phyloP scores from a whole-genome alignment of 2,888 invertebrate species.

The Pseudococcus longispinus region DNA sequence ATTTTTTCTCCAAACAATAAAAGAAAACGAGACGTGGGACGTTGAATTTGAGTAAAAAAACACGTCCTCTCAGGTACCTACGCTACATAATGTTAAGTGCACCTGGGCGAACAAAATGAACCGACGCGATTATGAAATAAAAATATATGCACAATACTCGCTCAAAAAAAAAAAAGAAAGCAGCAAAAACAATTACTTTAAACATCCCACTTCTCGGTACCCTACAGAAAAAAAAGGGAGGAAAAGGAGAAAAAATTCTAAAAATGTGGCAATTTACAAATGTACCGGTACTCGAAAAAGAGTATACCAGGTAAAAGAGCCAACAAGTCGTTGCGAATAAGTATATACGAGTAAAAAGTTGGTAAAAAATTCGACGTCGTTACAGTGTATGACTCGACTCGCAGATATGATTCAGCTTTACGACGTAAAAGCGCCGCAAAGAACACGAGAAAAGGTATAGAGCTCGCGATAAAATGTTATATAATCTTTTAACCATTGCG shows the following conservation, averaged over 20 bases:
- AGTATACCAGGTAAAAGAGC: neutral
- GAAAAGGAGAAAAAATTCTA: neutral
- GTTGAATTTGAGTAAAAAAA: no score
- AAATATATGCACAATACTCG: neutral
- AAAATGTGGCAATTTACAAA: slow-evolving; percentile 24
- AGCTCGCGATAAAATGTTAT: neutral
- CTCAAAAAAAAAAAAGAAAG: neutral
- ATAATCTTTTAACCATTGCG: slow-evolving; percentile 9
- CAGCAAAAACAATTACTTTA: slow-evolving; percentile 4
- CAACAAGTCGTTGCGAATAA: neutral
- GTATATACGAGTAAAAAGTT: neutral
- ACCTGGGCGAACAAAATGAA: neutral
- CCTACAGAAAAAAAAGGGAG: neutral
- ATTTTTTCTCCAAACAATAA: no score
- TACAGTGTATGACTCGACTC: neutral
- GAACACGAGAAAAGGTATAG: neutral
- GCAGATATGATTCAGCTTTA: neutral
- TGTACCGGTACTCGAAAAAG: neutral
- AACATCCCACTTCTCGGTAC: neutral
- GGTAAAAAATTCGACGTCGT: neutral
- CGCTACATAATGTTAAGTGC: no score
- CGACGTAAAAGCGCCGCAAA: neutral
- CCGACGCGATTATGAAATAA: neutral
- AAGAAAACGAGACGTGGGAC: no score
- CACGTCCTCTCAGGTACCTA: no score